These are phyloP conservation scores for Phoxinus dragarum DNA, from an alignment of 2,797 vertebrate genomes.

Conservation along the genomic window DNA sequence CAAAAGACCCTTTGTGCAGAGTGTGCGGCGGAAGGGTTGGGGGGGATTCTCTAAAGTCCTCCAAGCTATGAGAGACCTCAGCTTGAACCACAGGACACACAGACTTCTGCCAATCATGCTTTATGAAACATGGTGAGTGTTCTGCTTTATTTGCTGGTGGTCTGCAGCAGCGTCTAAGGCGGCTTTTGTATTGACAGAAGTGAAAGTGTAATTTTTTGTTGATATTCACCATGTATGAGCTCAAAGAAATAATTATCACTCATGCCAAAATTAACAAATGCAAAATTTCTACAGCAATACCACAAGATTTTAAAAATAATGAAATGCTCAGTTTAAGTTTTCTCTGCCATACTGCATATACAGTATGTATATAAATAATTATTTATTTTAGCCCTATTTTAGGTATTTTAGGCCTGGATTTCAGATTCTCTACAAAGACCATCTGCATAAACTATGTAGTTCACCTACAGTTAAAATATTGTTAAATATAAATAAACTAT, in stretches of 20 bases:
- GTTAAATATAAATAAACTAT: not conserved
- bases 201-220: conserved; percentile 13
- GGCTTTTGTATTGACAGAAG: conserved; percentile 48
- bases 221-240: conserved; percentile 10
- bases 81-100: conserved; percentile 67
- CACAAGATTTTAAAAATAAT: conserved; percentile 7
- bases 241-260: not conserved
- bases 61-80: conserved; percentile 73
- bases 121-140: conserved; percentile 69
- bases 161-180: conserved; percentile 49
- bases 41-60: conserved; percentile 50
- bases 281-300: not conserved
- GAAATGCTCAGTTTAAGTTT: not conserved
- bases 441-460: not conserved
- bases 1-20: conserved; percentile 79
- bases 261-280: conserved; percentile 1
- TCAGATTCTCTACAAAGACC: not conserved
- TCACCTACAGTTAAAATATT: not conserved
- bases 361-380: not conserved
- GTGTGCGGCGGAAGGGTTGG: conserved; percentile 67
- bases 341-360: not conserved
- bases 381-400: conserved; percentile 7
- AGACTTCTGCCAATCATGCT: conserved; percentile 71
- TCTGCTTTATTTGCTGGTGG: conserved; percentile 71
- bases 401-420: not conserved